A percentile compares a stretch with the other conserved stretches of the same genome.
phyloP scores from a whole-genome alignment of 2,113 vertebrate species.

The Gallinago jamesoni region DNA sequence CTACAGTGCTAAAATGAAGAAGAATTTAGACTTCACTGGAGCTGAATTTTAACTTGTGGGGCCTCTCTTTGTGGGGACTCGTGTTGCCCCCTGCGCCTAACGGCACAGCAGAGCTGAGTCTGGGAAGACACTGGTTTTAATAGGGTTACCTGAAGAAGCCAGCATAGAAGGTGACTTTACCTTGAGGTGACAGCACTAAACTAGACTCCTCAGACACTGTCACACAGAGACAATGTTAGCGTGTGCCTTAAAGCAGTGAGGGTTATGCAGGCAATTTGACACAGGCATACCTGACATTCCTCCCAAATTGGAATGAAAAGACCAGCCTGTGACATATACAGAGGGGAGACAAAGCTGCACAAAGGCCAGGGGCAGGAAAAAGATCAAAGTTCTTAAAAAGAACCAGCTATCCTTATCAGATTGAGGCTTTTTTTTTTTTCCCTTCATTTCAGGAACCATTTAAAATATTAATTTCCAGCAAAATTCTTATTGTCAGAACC shows the following conservation, averaged over 20 bases:
- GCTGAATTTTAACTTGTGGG: background rate
- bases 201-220: background rate
- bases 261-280: slow-evolving; percentile 26
- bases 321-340: slow-evolving; percentile 30
- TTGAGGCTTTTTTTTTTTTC: background rate
- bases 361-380: slow-evolving; percentile 27
- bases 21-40: background rate
- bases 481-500: background rate
- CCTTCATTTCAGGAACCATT: background rate
- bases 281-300: slow-evolving; percentile 61
- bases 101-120: background rate
- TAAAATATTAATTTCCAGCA: background rate
- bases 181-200: background rate
- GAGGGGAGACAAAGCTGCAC: slow-evolving; percentile 29
- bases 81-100: background rate
- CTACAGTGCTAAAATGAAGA: background rate
- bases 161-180: background rate
- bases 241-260: background rate
- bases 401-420: slow-evolving; percentile 7
- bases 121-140: background rate
- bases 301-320: slow-evolving; percentile 41
- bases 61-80: background rate
- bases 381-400: slow-evolving; percentile 35
- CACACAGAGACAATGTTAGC: background rate
- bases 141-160: background rate